Evolutionary conservation across 2,888 invertebrate genomes (phyloP), one percentile per base, ranked within the genome.

Genomic region (Ochropleura leucogaster): DNA sequence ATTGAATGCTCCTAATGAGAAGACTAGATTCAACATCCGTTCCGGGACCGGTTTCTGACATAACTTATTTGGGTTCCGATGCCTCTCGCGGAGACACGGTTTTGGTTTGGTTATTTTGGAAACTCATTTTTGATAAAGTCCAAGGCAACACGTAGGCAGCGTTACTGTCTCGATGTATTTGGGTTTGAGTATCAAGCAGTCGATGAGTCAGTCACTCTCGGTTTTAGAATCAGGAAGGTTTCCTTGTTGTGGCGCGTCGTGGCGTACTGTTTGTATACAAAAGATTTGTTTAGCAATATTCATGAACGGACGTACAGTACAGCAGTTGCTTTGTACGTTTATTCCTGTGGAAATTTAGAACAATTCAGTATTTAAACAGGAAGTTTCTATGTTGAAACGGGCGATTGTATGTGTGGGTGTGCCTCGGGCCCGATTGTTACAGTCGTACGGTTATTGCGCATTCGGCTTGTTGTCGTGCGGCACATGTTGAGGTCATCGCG

Each of bases 321-420:
- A 74, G 46, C 42, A 46, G 57, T 77, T 77, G 71, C 60, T 73
- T 71, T 74, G 74, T 80, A 70, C 72, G 68, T 72, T 83, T 83
- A 86, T 89, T 88, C 87, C 82, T 88, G 86, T 85, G 84, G 80
- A 79, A 70, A 88, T 89, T 88, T 85, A 87, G 82, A 83, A 88
- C 87, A 87, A 87, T 88, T 89, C 76, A 85, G 87, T 83, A 82
- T 88, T 85, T 92, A 94, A 92, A 94, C 95, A 94, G 96, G 96
- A 95, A 95, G 92, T 89, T 88, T 85, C 82, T 90, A 87, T 93
- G 90, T 92, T 89, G 90, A 92, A 94, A 92, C 90, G 89, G 90
- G 89, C 86, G 92, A 94, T 93, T 93, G 93, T 92, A 82, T 87
- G 87, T 83, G 94, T 93, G 92, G 95, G 95, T 86, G 95, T 93